Base-by-base conservation (phyloP, 2,888 invertebrate species). In the Endomychus coccineus region DNA sequence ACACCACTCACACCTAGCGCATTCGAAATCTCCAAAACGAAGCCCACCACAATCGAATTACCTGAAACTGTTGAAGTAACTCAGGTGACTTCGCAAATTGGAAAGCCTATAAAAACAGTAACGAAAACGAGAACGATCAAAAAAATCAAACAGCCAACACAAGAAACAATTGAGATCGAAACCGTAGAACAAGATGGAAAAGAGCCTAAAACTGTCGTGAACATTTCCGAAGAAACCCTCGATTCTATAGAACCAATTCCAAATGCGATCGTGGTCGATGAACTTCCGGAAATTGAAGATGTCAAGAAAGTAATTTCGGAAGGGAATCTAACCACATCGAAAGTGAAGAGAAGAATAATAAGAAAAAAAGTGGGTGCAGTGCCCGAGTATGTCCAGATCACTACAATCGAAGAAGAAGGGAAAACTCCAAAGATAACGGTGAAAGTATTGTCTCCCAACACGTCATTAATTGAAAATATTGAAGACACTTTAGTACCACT, bases 141-240 rank as follows among this genome's bases (percentile, higher is more conserved):
- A 42, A 68, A 65, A 45, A 60, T 63, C 31, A 43, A 58, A 13
- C 70, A 67, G 42, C 58, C 63, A 21, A 1, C 48, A 42, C 7
- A 25, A 11, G 25, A 25, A 10, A 9, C 10, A 25, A 10, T 5
- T 51, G 55, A 1, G 64, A 43, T 34, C 37, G 38, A 42, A 13
- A 58, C 48, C 29, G 61, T 6, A 57, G 37, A 35, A 19, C 30
- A 41, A 14, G 38, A 39, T 16, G 50, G 46, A 47, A 24, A 59
- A 42, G 45, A 48, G 37, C 16, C 40, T 59, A 62, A 9, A 54
- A 64, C 64, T 43, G 64, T 67, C 42, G 59, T 71, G 16, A 19
- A 25, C 25, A n/a, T n/a, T n/a, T n/a, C n/a, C n/a, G n/a, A n/a
- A n/a, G 5, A 19, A 7, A 19, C 7, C 5, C 7, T 7, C 7